These are phyloP conservation scores for Platysteira castanea DNA, from an alignment of 2,113 vertebrate genomes.

Conservation along the genomic window DNA sequence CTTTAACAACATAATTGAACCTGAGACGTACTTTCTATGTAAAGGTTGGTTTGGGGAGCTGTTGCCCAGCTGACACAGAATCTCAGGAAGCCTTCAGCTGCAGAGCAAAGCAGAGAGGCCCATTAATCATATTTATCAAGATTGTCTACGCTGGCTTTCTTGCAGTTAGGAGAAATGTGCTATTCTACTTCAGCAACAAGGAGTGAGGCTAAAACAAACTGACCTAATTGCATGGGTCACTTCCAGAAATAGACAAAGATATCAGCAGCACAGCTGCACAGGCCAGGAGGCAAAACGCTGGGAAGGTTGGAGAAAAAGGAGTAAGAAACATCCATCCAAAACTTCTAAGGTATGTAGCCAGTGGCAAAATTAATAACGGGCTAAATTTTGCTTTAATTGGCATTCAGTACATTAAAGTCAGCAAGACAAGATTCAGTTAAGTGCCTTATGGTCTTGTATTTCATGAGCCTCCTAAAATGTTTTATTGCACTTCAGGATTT, in stretches of 20 bases:
- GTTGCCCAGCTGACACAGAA: not conserved
- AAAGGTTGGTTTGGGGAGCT: not conserved
- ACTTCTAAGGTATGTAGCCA: constrained; percentile 22
- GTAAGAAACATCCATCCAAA: not conserved
- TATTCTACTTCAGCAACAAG: constrained; percentile 43
- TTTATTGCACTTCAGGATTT: constrained; percentile 1
- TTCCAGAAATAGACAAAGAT: constrained; percentile 45
- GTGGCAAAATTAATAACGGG: not conserved
- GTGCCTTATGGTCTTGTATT: not conserved
- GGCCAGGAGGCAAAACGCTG: constrained; percentile 36
- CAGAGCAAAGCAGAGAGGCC: constrained; percentile 11
- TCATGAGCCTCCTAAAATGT: not conserved
- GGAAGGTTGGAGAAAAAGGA: not conserved
- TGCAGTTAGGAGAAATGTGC: constrained; percentile 33
- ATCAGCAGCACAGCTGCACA: constrained; percentile 34
- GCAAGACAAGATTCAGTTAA: not conserved
- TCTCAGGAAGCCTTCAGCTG: constrained; percentile 21
- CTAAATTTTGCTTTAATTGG: constrained; percentile 16
- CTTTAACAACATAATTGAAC: not conserved
- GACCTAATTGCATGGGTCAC: constrained; percentile 49
- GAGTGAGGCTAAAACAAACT: constrained; percentile 59
- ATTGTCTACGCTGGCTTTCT: constrained; percentile 12
- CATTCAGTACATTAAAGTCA: not conserved
- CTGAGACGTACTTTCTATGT: not conserved
- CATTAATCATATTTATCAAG: constrained; percentile 66